phyloP scores from a whole-genome alignment of 1,140 invertebrate species.

The Myzus persicae region DNA sequence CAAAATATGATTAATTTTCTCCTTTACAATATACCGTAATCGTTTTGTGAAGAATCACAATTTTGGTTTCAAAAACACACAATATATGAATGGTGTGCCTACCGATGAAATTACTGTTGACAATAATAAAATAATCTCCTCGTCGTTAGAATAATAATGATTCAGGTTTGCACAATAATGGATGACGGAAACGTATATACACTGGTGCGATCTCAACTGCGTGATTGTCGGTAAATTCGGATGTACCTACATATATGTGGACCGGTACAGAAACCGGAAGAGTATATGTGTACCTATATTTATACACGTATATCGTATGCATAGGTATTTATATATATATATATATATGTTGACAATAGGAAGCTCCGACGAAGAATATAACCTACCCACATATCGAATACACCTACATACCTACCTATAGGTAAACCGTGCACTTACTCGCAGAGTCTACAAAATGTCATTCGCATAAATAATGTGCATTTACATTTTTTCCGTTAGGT shows the following conservation, averaged over 20 bases:
- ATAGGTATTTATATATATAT: too few species aligned
- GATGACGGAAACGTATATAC: background rate
- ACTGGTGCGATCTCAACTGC: background rate
- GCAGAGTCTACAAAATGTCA: background rate
- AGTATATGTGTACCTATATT: background rate
- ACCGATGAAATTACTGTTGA: background rate
- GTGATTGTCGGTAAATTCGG: background rate
- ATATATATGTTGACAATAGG: background rate
- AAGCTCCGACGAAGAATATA: background rate
- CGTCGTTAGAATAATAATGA: background rate
- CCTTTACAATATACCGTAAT: background rate
- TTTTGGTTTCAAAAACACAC: background rate
- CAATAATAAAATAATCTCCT: background rate
- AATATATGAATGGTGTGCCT: too few species aligned
- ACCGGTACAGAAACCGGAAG: background rate
- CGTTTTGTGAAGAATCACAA: background rate
- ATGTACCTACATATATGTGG: background rate
- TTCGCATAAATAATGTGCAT: conserved; percentile 1
- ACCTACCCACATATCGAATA: too few species aligned
- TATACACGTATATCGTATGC: too few species aligned
- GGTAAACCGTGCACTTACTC: background rate
- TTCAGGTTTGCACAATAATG: background rate
- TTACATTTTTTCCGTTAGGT: background rate
- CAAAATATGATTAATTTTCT: background rate
- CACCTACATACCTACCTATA: too few species aligned